A percentile compares a stretch with the other conserved stretches of the same genome.
Conservation (phyloP, 2,888 invertebrate species). For the Boloria selene region DNA sequence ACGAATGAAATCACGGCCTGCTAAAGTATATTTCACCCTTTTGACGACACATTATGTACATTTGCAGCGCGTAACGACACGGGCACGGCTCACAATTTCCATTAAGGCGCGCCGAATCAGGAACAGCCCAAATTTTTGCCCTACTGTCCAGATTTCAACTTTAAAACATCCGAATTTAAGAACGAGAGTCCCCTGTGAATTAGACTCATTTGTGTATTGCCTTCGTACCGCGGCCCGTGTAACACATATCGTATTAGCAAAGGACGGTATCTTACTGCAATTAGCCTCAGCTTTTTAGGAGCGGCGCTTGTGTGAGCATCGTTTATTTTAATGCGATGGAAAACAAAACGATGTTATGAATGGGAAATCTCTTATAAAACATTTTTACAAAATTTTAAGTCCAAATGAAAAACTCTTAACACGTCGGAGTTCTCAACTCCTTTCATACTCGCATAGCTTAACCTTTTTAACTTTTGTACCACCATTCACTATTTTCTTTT, state of each 20-base stretch:
- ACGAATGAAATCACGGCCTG: slow-evolving; percentile 75
- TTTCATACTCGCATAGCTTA: slow-evolving; percentile 28
- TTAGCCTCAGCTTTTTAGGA: slow-evolving; percentile 77
- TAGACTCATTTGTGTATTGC: slow-evolving; percentile 53
- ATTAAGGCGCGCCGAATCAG: slow-evolving; percentile 65
- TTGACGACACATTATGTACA: slow-evolving; percentile 82
- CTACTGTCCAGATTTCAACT: slow-evolving; percentile 52
- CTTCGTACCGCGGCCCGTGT: slow-evolving; percentile 66
- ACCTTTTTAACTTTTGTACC: slow-evolving; percentile 25
- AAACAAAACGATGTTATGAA: slow-evolving; percentile 40
- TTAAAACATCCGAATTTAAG: slow-evolving; percentile 46
- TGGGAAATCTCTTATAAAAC: slow-evolving; percentile 36
- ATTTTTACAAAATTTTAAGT: slow-evolving; percentile 35
- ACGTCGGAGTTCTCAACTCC: slow-evolving; percentile 27
- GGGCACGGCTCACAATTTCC: slow-evolving; percentile 81
- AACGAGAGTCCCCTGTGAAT: slow-evolving; percentile 43
- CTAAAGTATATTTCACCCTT: slow-evolving; percentile 81
- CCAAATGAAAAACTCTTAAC: slow-evolving; percentile 32
- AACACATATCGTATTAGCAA: slow-evolving; percentile 80
- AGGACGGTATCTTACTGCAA: slow-evolving; percentile 80
- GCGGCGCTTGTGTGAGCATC: slow-evolving; percentile 53
- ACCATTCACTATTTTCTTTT: slow-evolving; percentile 25
- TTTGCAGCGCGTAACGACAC: slow-evolving; percentile 80
- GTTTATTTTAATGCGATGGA: slow-evolving; percentile 40
- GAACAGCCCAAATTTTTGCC: slow-evolving; percentile 62